Evolutionary conservation across 1,140 invertebrate genomes (phyloP), one percentile per base, ranked within the genome.

Genomic region (Micrasema longulum): DNA sequence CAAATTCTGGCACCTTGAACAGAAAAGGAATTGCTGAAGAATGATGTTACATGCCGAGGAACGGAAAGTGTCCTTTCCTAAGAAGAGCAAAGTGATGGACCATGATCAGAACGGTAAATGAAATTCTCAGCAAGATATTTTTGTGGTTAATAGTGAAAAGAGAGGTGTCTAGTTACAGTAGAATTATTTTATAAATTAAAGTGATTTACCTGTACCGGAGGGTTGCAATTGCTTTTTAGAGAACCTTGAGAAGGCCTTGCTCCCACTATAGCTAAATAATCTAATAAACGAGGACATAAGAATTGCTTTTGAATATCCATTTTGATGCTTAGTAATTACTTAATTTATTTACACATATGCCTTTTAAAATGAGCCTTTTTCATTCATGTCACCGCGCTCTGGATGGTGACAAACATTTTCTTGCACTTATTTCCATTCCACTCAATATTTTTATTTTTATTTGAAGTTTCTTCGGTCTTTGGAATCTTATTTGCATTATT

Each of bases 221-320:
- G 88, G 66, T 84, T 84, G 64, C 88, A 87, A 48, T 71, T 64
- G 78, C 91, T 86, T 81, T 88, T 79, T 84, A 91, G 82, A 87
- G 91, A 78, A 87, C 93, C 78, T 43, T 88, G 85, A 63, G 89
- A 89, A 69, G 91, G 89, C 67, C 94, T 89, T 18, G 92, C 93
- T 73, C 97, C 97, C 71, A 99, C 96, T 75, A 99, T 96, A 72
- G 97, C 93, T 80, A 99, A 88, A 85, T 99, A 99, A 88, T 99
- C 98, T 80, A 94, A 91, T 78, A 95, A 83, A 74, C 93, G 90
- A 77, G 93, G 93, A 80, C 93, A 95, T 76, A 95, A 81, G 79
- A 91, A 92, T 79, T 93, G 92, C 80, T 91, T 92, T 81, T 94
- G 92, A 79, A 89, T 85, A 80, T 92, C 91, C 83, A 85, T 85